Conservation (phyloP, 2,888 invertebrate genomes). For the Leptothorax acervorum region DNA sequence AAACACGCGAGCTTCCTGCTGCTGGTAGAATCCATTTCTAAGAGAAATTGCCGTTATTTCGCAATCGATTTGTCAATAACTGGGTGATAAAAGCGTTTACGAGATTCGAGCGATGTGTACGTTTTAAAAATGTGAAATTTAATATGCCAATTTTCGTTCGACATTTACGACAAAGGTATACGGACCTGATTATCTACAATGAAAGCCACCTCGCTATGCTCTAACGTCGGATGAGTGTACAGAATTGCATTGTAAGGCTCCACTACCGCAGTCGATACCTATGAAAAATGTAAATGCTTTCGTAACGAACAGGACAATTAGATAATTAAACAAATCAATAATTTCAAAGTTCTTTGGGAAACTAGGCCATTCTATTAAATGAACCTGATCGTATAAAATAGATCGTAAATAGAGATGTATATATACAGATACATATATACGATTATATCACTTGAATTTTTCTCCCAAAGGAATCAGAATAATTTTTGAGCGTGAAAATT, state of each 20-base stretch:
- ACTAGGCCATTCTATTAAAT: neutral
- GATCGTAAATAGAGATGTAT: neutral
- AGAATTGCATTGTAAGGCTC: slow-evolving; percentile 84
- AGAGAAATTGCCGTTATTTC: slow-evolving; percentile 6
- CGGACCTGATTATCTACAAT: slow-evolving; percentile 83
- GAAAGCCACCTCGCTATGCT: slow-evolving; percentile 83
- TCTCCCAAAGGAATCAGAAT: neutral
- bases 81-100: neutral
- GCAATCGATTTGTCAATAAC: slow-evolving; percentile 14
- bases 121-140: slow-evolving; percentile 4
- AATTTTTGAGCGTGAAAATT: neutral
- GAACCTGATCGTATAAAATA: neutral
- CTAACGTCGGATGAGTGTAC: slow-evolving; percentile 83
- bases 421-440: neutral
- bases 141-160: neutral
- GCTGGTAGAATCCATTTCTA: neutral
- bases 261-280: slow-evolving; percentile 85
- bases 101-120: neutral
- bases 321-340: slow-evolving; percentile 29
- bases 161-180: slow-evolving; percentile 19
- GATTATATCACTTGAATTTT: neutral
- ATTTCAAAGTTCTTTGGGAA: neutral
- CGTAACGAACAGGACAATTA: neutral
- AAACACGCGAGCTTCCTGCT: neutral
- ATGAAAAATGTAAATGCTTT: slow-evolving; percentile 24